Base-by-base conservation (phyloP, 2,113 vertebrate genomes). In the Anguilla japonica region DNA sequence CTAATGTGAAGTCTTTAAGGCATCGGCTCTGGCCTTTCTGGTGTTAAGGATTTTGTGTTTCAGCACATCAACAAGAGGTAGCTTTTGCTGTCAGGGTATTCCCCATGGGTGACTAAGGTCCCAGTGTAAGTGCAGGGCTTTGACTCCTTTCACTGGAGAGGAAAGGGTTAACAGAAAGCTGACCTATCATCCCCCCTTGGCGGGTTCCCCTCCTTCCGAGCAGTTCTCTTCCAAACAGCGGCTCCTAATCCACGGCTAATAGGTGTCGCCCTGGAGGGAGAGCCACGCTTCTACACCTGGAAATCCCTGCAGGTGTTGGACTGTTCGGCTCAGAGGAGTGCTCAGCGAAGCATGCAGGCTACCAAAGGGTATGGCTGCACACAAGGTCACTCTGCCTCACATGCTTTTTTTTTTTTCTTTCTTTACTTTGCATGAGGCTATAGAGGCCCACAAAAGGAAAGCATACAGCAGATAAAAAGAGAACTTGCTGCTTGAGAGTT, bases 221-320 rank as follows among this genome's bases (percentile, higher is more conserved):
- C 34, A 34, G 79, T 50, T 43, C 83, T 9, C 78, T 41, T 29
- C 43, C 13, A 34, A 84, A 84, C 56, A 84, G 57, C 71, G 85
- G 89, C 88, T 89, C 92, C 91, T 95, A 96, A 96, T 95, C 95
- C 93, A 87, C 89, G 87, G 43, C 93, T 95, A 95, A 96, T 96
- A 94, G 94, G 94, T 92, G 89, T 92, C 91, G 92, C 91, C 95
- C 94, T 91, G 87, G 92, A 93, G 92, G 93, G 91, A 90, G 92
- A 91, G 90, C 90, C 89, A 88, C 83, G 88, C 87, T 85, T 78
- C 90, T 91, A 89, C 89, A 91, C 93, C 91, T 94, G 93, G 91
- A 95, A 95, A 95, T 93, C 93, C 94, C 94, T 94, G 92, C 92
- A 91, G 92, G 94, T 91, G 93, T 92, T 91, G 91, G 90, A 94